Evolutionary conservation across 1,140 invertebrate species (phyloP), one percentile per base, ranked within the genome.

Genomic region (Ceratosolen solmsi): DNA sequence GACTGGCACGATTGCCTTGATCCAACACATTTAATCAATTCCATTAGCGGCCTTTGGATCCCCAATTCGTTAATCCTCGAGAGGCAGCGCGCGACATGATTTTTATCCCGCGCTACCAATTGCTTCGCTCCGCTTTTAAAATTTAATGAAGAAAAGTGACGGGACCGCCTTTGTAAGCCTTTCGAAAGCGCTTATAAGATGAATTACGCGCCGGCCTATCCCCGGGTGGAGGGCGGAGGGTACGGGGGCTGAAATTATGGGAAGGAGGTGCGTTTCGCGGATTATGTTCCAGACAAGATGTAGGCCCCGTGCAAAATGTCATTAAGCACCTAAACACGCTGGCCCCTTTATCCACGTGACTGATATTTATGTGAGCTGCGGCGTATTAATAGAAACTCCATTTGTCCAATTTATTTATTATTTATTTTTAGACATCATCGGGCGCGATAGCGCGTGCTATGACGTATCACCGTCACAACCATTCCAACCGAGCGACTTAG

Each of bases 21-120:
- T 89, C 89, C 88, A 89, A 91, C 90, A 91, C 89, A 91, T 92
- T 92, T 91, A 92, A 91, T 92, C 91, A 91, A 91, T 91, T 91
- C 89, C 89, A 92, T 91, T 92, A 89, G 89, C 88, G 88, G 85
- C 85, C 87, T 87, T 89, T 88, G 89, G 86, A 84, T 86, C 0
- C 30, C 51, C 46, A 25, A 3, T 36, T 33, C 27, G 25, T 20
- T 30, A 73, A 73, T 11, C 63, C 63, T 20, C 63, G 63, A 86
- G 76, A 41, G 84, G 84, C 85, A 71, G 74, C 46, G 70, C 17
- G 56, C 75, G 25, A 77, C 75, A 51, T 65, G 58, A 65, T 78
- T 78, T 78, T 78, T 70, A 78, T 78, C 76, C n/a, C 1, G 7
- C 51, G 8, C 54, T 2, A 36, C 73, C 36, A 36, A 75, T 75